Evolutionary conservation across 2,113 vertebrate genomes (phyloP).

Genomic region (Clarias batrachus): DNA sequence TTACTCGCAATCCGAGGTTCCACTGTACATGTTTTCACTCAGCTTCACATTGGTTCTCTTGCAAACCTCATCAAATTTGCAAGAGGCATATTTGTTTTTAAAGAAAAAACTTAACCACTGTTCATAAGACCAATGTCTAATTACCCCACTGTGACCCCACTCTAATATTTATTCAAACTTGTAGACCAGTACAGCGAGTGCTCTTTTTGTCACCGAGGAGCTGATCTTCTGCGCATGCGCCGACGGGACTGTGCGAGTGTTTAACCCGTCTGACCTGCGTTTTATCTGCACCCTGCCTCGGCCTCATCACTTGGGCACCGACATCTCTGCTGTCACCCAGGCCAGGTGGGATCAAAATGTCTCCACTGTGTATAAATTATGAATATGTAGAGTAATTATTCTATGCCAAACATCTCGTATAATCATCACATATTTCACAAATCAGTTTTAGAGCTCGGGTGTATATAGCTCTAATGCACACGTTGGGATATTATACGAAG

Average conservation of each 20-base stretch:
- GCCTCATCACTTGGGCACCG: conserved; percentile 86
- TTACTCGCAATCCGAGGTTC: no score
- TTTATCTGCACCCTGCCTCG: conserved; percentile 91
- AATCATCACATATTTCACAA: neutral
- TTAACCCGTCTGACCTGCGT: conserved; percentile 89
- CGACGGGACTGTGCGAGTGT: conserved; percentile 89
- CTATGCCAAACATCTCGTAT: neutral
- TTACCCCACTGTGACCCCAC: conserved; percentile 56
- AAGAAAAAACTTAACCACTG: neutral
- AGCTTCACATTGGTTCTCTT: neutral
- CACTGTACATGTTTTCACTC: neutral
- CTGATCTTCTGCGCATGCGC: conserved; percentile 97
- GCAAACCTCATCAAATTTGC: neutral
- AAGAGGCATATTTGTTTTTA: neutral
- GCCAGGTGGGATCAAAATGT: conserved; percentile 77
- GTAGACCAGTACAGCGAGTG: conserved; percentile 86
- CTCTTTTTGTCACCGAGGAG: conserved; percentile 90
- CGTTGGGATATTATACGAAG: neutral
- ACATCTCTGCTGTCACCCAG: conserved; percentile 81
- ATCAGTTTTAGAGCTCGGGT: neutral
- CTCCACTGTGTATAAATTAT: neutral
- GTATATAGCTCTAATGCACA: neutral
- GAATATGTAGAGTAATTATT: neutral
- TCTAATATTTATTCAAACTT: neutral
- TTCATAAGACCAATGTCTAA: neutral